Conservation (phyloP, 2,113 vertebrate genomes). For the Cardinalis cardinalis region DNA sequence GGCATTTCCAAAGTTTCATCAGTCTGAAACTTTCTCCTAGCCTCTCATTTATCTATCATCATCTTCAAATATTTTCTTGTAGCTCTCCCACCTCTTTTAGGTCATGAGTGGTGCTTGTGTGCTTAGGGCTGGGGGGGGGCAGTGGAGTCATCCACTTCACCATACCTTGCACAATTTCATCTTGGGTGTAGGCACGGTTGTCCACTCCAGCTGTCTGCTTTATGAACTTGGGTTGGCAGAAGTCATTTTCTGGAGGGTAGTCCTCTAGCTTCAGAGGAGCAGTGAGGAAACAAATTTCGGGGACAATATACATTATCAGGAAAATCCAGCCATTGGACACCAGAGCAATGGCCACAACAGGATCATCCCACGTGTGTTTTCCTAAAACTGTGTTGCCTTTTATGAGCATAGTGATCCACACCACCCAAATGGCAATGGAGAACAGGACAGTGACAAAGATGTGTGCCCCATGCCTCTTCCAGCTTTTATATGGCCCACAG, state of each 20-base stretch:
- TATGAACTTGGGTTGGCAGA: constrained; percentile 68
- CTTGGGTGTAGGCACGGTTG: constrained; percentile 72
- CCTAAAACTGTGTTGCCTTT: constrained; percentile 59
- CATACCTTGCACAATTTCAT: constrained; percentile 71
- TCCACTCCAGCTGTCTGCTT: constrained; percentile 70
- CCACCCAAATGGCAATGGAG: constrained; percentile 83
- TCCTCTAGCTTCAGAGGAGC: constrained; percentile 62
- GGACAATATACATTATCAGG: constrained; percentile 77
- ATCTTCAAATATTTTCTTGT: not conserved
- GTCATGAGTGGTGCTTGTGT: not conserved
- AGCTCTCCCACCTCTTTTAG: not conserved
- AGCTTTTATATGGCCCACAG: constrained; percentile 68
- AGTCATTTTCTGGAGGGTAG: constrained; percentile 64
- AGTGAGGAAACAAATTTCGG: constrained; percentile 80
- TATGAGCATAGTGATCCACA: constrained; percentile 84
- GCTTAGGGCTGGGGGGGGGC: not conserved
- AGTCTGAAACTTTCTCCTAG: not conserved
- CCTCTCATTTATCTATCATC: not conserved
- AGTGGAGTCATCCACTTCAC: not conserved
- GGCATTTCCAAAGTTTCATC: not conserved
- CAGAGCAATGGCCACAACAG: constrained; percentile 80
- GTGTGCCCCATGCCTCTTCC: constrained; percentile 73
- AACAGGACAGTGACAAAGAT: constrained; percentile 78
- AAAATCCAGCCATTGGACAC: constrained; percentile 88
- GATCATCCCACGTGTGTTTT: constrained; percentile 77